These are phyloP conservation scores for Plodia interpunctella DNA, from an alignment of 1,140 invertebrate species.

Conservation along the genomic window DNA sequence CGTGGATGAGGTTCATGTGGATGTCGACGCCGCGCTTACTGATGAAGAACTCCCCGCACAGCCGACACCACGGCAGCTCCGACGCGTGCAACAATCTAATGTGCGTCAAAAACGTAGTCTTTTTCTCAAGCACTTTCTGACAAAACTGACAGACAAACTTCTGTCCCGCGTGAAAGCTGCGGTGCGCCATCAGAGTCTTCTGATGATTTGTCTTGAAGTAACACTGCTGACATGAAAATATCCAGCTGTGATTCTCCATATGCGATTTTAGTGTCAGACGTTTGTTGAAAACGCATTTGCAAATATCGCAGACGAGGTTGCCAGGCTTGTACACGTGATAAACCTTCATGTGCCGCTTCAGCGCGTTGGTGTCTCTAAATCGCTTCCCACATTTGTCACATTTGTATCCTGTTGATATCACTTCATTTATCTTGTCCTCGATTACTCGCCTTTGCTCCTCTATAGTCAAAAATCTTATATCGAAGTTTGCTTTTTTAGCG, in stretches of 20 bases:
- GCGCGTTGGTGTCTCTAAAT: not conserved
- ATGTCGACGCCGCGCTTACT: slow-evolving; percentile 32
- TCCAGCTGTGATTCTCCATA: not conserved
- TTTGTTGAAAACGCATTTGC: not conserved
- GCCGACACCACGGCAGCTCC: not conserved
- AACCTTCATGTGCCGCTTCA: not conserved
- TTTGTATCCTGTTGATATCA: too few relatives aligned
- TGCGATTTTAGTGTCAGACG: not conserved
- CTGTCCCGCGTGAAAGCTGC: not conserved
- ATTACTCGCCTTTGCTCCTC: too few relatives aligned
- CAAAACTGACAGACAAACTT: not conserved
- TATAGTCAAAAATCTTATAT: too few relatives aligned
- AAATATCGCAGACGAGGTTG: not conserved
- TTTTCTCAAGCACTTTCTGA: too few relatives aligned
- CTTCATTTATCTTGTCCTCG: too few relatives aligned
- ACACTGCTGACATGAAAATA: not conserved
- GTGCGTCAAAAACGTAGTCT: not conserved
- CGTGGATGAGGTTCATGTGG: slow-evolving; percentile 38
- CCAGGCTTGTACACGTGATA: not conserved
- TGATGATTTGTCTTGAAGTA: not conserved
- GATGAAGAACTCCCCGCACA: slow-evolving; percentile 31
- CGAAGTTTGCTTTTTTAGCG: too few relatives aligned
- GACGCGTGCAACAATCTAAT: not conserved
- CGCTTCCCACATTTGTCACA: slow-evolving; percentile 30
- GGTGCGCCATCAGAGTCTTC: not conserved